These are phyloP conservation scores for Gracilinanus agilis DNA, from an alignment of 2,113 vertebrate genomes.

Conservation along the genomic window DNA sequence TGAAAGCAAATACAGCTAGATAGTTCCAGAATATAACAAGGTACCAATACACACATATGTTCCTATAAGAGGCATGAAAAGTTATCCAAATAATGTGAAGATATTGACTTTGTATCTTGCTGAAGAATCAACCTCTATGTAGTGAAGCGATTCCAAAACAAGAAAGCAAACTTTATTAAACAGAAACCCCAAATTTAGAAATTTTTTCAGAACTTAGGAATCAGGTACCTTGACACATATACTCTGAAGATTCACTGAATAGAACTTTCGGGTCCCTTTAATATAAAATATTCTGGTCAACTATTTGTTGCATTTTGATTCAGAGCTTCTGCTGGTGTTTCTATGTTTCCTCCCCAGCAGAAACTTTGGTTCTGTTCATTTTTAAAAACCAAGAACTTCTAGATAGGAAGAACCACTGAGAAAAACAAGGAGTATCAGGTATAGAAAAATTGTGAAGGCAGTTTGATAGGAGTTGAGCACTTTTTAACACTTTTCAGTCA, in stretches of 20 bases:
- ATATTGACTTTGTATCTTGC: not conserved
- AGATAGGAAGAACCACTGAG: not conserved
- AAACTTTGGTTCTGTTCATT: not conserved
- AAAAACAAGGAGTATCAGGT: not conserved
- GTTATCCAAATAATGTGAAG: not conserved
- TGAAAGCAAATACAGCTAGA: conserved; percentile 1
- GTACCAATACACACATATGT: not conserved
- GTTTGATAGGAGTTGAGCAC: not conserved
- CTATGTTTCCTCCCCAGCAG: not conserved
- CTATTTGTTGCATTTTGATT: not conserved
- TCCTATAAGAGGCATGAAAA: not conserved
- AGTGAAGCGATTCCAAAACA: not conserved
- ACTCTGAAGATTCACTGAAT: not conserved
- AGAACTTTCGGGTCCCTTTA: not conserved
- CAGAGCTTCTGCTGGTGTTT: not conserved
- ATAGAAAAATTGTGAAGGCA: not conserved
- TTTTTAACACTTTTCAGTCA: not conserved
- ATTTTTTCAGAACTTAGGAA: not conserved
- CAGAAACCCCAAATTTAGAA: not conserved
- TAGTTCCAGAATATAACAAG: not conserved
- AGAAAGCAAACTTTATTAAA: not conserved
- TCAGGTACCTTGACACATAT: not conserved
- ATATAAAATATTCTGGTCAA: too few species aligned
- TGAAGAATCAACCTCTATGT: not conserved
- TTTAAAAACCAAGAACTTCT: not conserved